A percentile compares a stretch with the other conserved stretches of the same genome.
phyloP scores from a whole-genome alignment of 2,797 vertebrate species.

The Pantherophis alleghaniensis region DNA sequence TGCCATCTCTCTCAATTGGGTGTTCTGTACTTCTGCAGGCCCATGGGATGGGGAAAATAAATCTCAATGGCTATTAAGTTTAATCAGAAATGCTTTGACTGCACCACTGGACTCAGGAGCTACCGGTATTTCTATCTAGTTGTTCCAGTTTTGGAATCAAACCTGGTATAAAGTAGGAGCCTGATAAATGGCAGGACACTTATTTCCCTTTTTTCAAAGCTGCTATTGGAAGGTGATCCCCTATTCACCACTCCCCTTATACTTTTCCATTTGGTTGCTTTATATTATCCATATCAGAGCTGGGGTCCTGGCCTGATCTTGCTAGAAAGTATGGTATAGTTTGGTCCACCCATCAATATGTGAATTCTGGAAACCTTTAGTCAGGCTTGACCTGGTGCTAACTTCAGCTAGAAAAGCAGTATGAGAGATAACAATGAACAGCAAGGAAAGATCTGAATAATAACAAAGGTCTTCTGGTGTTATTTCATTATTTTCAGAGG shows the following conservation, averaged over 20 bases:
- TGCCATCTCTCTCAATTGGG: not conserved
- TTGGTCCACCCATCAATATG: slow-evolving; percentile 60
- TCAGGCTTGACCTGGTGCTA: slow-evolving; percentile 63
- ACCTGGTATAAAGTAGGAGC: not conserved
- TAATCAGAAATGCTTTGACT: not conserved
- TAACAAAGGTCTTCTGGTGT: slow-evolving; percentile 59
- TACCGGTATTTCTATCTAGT: no score
- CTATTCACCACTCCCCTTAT: no score
- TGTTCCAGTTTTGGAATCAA: not conserved
- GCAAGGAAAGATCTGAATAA: slow-evolving; percentile 67
- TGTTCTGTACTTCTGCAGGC: not conserved
- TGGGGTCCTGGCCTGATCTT: slow-evolving; percentile 52
- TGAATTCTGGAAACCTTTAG: slow-evolving; percentile 69
- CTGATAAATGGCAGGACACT: not conserved
- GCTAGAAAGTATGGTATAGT: slow-evolving; percentile 52
- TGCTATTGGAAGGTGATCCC: no score
- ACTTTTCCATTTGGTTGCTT: slow-evolving; percentile 38
- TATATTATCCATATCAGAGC: not conserved
- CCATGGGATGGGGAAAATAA: not conserved
- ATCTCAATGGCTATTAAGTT: not conserved
- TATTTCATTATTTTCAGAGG: slow-evolving; percentile 68
- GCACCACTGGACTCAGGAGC: not conserved
- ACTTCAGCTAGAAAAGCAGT: slow-evolving; percentile 65
- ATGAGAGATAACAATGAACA: slow-evolving; percentile 51
- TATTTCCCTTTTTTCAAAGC: not conserved